Percentiles rank a stretch among this genome's conserved stretches.
Evolutionary conservation across 2,888 invertebrate species (phyloP).

Genomic region (Megastigmus dorsalis): DNA sequence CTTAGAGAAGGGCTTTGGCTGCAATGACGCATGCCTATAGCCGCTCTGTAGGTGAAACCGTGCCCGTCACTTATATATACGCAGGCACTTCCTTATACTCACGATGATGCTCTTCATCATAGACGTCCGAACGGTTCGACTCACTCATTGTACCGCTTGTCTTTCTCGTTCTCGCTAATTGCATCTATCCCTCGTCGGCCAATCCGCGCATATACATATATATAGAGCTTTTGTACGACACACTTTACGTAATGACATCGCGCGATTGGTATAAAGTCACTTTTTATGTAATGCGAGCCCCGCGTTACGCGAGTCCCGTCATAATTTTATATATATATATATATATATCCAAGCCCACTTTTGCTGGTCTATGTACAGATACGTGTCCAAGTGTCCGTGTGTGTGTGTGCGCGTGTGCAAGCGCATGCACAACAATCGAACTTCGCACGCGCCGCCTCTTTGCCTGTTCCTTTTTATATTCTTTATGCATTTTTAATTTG

Average conservation of each 20-base stretch:
- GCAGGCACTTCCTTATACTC: no score
- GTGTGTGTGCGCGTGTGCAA: neutral
- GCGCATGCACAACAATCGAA: neutral
- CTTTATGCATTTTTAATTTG: neutral
- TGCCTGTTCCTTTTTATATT: neutral
- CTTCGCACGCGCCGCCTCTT: neutral
- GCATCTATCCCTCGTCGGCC: conserved; percentile 16
- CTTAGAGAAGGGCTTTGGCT: conserved; percentile 13
- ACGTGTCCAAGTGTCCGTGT: no score
- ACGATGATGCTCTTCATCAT: no score
- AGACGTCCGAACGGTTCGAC: no score
- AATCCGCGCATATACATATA: neutral
- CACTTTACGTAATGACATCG: conserved; percentile 10
- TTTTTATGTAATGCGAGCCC: conserved; percentile 30
- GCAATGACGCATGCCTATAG: no score
- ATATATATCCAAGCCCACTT: neutral
- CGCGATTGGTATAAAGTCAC: neutral
- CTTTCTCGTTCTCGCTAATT: conserved; percentile 15
- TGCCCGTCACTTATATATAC: no score
- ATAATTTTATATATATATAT: neutral
- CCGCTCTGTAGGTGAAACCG: conserved; percentile 8
- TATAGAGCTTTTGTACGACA: neutral
- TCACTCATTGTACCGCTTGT: neutral
- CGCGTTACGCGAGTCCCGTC: conserved; percentile 4
- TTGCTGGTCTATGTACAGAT: no score